Percentiles rank a stretch among this genome's conserved stretches.
phyloP scores from a whole-genome alignment of 1,140 invertebrate genomes.

The Drosophila fuyamai region DNA sequence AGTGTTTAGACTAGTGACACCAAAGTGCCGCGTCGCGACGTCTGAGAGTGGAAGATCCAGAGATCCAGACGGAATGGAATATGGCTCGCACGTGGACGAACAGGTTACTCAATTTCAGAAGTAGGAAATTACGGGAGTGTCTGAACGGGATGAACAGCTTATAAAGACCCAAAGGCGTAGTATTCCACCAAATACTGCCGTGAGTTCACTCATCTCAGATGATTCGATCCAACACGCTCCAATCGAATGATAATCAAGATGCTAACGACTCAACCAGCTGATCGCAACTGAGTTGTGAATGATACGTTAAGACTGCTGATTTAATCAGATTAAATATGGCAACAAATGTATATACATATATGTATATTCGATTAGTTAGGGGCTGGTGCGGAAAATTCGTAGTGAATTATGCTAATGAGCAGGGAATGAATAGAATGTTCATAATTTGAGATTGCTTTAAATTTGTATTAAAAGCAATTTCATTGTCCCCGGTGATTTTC shows the following conservation, averaged over 20 bases:
- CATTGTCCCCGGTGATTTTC: conserved; percentile 10
- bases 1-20: conserved; percentile 32
- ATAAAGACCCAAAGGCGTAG: conserved; percentile 5
- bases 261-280: conserved; percentile 21
- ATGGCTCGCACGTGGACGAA: conserved; percentile 32
- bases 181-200: conserved; percentile 6
- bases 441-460: conserved; percentile 5
- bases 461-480: background rate
- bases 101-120: conserved; percentile 5
- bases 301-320: conserved; percentile 24
- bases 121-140: background rate
- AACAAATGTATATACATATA: conserved; percentile 10
- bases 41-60: conserved; percentile 1
- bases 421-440: conserved; percentile 13
- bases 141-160: conserved; percentile 2
- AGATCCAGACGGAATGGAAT: conserved; percentile 18
- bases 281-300: conserved; percentile 12
- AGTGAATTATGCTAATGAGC: conserved; percentile 29
- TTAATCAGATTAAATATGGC: conserved; percentile 27
- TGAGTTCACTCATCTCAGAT: conserved; percentile 31
- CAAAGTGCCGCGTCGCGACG: conserved; percentile 27
- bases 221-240: conserved; percentile 20
- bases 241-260: conserved; percentile 26
- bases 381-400: conserved; percentile 28
- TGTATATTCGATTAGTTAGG: conserved; percentile 12